These are phyloP conservation scores for Lucinisca nassula DNA, from an alignment of 2,888 invertebrate genomes.

Conservation along the genomic window DNA sequence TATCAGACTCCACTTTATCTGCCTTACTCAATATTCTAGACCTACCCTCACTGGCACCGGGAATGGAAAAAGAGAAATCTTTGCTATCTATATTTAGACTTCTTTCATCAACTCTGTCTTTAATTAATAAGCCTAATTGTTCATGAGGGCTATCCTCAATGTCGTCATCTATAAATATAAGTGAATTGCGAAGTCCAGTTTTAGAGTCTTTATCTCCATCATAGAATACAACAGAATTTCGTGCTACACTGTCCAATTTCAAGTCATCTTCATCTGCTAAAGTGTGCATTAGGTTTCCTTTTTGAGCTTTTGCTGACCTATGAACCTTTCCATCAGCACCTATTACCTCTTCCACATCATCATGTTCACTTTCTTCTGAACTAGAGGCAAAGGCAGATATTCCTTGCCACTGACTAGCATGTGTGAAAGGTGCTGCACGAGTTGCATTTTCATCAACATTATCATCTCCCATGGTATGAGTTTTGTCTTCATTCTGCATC, in stretches of 20 bases:
- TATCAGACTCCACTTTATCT: conserved; percentile 31
- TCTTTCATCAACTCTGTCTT: conserved; percentile 67
- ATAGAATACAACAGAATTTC: conserved; percentile 78
- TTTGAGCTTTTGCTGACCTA: conserved; percentile 69
- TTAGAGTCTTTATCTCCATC: conserved; percentile 77
- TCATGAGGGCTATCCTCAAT: conserved; percentile 74
- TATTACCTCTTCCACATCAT: conserved; percentile 74
- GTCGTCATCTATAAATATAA: conserved; percentile 82
- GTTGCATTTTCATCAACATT: conserved; percentile 87
- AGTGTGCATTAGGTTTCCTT: conserved; percentile 75
- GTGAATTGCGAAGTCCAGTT: conserved; percentile 77
- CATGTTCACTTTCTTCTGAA: conserved; percentile 90
- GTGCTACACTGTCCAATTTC: conserved; percentile 79
- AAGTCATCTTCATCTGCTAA: conserved; percentile 83
- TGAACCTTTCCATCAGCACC: conserved; percentile 76
- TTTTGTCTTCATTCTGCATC: conserved; percentile 83
- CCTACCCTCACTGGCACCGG: conserved; percentile 40
- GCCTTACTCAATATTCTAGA: conserved; percentile 36
- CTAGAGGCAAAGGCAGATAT: conserved; percentile 96
- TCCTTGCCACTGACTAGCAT: conserved; percentile 98
- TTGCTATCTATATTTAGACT: conserved; percentile 61
- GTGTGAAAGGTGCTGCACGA: conserved; percentile 90
- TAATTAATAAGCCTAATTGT: conserved; percentile 65
- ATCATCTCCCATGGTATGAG: conserved; percentile 82
- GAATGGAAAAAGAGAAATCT: conserved; percentile 55